Base-by-base conservation (phyloP, 2,797 vertebrate genomes). In the Urocyon cinereoargenteus region DNA sequence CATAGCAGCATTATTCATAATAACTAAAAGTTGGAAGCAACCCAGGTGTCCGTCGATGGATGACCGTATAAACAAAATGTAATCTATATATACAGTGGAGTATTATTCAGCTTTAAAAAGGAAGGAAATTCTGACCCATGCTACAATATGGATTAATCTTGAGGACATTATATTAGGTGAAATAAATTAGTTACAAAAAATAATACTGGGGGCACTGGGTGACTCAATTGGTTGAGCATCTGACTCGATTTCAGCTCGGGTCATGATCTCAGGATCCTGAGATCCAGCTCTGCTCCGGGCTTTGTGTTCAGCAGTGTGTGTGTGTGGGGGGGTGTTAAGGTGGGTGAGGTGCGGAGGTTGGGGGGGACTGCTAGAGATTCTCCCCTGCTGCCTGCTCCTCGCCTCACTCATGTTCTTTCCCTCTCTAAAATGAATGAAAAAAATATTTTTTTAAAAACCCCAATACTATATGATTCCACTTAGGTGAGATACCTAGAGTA, bases 221-320 rank as follows among this genome's bases (percentile, higher is more conserved):
- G 26, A 26, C 7, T 49, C 2, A 16, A 26, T 18, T 5, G 15
- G 73, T 28, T 75, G 28, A 26, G 0, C 12, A 12, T 26, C 59
- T 61, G 59, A 26, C 59, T 61, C 59, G 59, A 45, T 28, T 75
- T 75, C 26, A 0, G 15, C 45, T 77, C 13, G 16, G 45, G 40
- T 75, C 24, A 24, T 49, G 24, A 49, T 5, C 40, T 28, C 45
- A 16, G 6, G 3, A 8, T 31, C 22, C 0, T 28, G 45, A 75
- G 15, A 28, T 75, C 8, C 3, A 77, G 72, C 40, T 26, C 40
- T 26, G 4, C 0, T 0, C 0, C 5, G 5, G 68, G 15, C 72
- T 49, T 24, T 49, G 40, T 10, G 40, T 15, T 31, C 73, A 51
- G 9, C 9, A 45, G 7, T 45, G 40, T 7, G 7, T 45, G 40